These are phyloP conservation scores for Tachysurus vachellii DNA, from an alignment of 2,113 vertebrate genomes.

Conservation along the genomic window DNA sequence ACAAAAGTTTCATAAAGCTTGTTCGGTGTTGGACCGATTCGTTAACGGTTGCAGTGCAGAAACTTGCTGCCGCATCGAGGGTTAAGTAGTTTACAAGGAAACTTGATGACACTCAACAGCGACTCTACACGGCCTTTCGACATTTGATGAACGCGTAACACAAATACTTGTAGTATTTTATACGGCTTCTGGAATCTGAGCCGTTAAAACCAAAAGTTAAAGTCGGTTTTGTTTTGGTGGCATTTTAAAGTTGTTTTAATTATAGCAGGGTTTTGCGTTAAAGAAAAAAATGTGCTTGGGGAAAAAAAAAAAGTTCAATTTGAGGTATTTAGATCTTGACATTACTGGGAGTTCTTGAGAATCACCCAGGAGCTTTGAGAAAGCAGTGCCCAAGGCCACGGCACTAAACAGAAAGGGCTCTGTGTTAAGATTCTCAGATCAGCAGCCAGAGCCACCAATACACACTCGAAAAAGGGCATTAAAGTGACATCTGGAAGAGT, in stretches of 20 bases:
- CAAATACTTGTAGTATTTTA: background rate
- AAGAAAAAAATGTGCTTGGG: too few species aligned
- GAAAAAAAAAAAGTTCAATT: background rate
- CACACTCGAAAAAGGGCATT: slow-evolving; percentile 30
- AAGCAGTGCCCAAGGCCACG: slow-evolving; percentile 17
- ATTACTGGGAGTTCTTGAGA: slow-evolving; percentile 6
- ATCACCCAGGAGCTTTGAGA: slow-evolving; percentile 14
- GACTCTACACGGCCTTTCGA: background rate
- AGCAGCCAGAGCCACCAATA: slow-evolving; percentile 28
- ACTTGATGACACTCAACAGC: background rate
- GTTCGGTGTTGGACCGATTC: too few species aligned
- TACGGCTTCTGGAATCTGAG: background rate
- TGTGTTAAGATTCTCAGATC: slow-evolving; percentile 39
- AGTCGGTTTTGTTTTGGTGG: background rate
- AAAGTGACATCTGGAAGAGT: slow-evolving; percentile 31
- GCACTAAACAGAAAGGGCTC: slow-evolving; percentile 44
- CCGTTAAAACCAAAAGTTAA: too few species aligned
- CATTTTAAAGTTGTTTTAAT: background rate
- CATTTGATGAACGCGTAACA: background rate
- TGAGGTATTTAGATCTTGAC: slow-evolving; percentile 8
- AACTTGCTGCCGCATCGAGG: background rate
- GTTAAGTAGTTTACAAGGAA: background rate
- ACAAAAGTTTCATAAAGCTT: background rate
- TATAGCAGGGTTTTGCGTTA: background rate
- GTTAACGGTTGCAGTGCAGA: background rate